Conservation (phyloP, 2,888 invertebrate species). For the Pristionchus arcanus region DNA sequence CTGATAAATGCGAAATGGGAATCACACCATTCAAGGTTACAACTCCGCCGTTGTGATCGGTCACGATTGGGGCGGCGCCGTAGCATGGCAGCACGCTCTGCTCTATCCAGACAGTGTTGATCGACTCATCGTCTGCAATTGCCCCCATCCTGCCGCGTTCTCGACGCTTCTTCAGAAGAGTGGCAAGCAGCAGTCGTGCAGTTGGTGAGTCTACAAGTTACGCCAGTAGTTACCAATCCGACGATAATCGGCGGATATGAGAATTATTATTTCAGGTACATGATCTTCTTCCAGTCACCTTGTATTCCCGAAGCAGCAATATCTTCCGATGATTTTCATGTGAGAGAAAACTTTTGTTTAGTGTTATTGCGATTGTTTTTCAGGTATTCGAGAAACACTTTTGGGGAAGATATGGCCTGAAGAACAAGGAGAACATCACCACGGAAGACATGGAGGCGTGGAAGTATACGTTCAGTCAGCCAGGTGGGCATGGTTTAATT, state of each 20-base stretch:
- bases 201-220: conserved; percentile 57
- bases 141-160: conserved; percentile 86
- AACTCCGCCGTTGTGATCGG: conserved; percentile 82
- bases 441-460: conserved; percentile 86
- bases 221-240: too few species aligned
- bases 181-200: background rate
- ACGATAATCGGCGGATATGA: too few species aligned
- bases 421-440: conserved; percentile 66
- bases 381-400: background rate
- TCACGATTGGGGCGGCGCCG: conserved; percentile 87
- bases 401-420: conserved; percentile 37
- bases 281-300: conserved; percentile 83
- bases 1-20: too few species aligned
- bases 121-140: conserved; percentile 86
- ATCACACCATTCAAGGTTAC: too few species aligned
- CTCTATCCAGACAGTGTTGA: conserved; percentile 84
- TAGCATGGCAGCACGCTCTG: conserved; percentile 86
- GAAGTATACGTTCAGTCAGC: conserved; percentile 86
- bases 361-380: background rate
- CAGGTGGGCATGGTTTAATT: conserved; percentile 82
- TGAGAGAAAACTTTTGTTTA: conserved; percentile 71
- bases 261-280: conserved; percentile 84
- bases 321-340: conserved; percentile 83
- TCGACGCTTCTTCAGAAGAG: conserved; percentile 62
- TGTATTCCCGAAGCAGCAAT: conserved; percentile 85